Evolutionary conservation across 2,113 vertebrate genomes (phyloP).

Genomic region (Oplegnathus fasciatus): DNA sequence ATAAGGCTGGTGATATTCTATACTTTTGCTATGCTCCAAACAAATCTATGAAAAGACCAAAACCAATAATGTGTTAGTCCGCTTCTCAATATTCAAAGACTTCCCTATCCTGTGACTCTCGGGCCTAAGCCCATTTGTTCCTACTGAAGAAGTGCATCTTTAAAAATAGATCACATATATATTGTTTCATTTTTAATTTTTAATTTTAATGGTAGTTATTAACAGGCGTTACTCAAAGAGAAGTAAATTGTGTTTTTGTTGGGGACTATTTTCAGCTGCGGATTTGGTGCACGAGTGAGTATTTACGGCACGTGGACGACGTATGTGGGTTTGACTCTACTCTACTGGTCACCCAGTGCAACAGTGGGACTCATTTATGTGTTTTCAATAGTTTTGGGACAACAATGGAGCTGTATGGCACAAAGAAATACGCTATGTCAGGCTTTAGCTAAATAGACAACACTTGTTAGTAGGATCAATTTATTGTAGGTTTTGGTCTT

Average conservation of each 20-base stretch:
- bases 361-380: not conserved
- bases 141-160: not conserved
- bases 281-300: not conserved
- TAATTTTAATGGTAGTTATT: no score
- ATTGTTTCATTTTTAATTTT: not conserved
- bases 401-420: not conserved
- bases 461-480: not conserved
- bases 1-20: not conserved
- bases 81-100: not conserved
- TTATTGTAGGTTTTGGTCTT: not conserved
- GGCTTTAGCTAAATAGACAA: not conserved
- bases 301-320: not conserved
- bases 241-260: not conserved
- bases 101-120: not conserved
- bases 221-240: not conserved
- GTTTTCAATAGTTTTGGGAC: not conserved
- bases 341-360: not conserved
- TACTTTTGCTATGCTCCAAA: not conserved
- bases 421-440: not conserved
- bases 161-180: not conserved
- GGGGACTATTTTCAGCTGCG: not conserved
- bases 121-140: not conserved
- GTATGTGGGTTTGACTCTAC: not conserved
- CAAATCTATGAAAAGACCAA: not conserved
- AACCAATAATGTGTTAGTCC: not conserved